Percentiles rank a stretch among this genome's conserved stretches.
Conservation (phyloP, 53 echinoderm and acorn worm species). For the Echinarachnius parma region DNA sequence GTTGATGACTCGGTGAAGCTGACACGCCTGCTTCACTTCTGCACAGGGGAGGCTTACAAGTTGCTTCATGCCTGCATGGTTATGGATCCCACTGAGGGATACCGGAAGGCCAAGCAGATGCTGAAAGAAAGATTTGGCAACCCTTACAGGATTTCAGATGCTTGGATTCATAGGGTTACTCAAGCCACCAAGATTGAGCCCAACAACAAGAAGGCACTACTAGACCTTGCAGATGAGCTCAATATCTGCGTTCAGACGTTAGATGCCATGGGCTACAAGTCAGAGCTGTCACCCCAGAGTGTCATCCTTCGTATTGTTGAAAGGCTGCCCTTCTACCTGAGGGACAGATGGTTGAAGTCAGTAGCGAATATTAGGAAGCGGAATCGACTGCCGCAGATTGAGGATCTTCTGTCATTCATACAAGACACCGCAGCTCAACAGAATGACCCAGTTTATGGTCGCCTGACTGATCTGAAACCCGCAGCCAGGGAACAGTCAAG, state of each 20-base stretch:
- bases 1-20: constrained; percentile 47
- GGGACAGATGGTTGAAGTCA: constrained; percentile 45
- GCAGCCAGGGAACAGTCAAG: too few relatives aligned
- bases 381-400: too few relatives aligned
- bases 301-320: constrained; percentile 32
- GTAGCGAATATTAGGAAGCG: too few relatives aligned
- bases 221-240: constrained; percentile 53
- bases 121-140: constrained; percentile 45
- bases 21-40: constrained; percentile 49
- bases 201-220: constrained; percentile 11
- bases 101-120: constrained; percentile 41
- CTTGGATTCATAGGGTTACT: constrained; percentile 57
- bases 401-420: too few relatives aligned
- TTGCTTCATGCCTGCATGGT: constrained; percentile 49
- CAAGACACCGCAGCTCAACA: too few relatives aligned
- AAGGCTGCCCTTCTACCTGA: constrained; percentile 40
- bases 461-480: too few relatives aligned
- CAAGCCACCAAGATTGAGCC: constrained; percentile 9
- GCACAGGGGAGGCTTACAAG: constrained; percentile 44
- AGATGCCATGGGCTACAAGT: constrained; percentile 49
- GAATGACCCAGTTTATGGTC: too few relatives aligned
- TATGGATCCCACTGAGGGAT: constrained; percentile 42
- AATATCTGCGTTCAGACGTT: constrained; percentile 39
- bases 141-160: constrained; percentile 38
- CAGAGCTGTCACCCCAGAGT: constrained; percentile 38